Percentiles rank a stretch among this genome's conserved stretches.
These are phyloP conservation scores for Plusia festucae DNA, from an alignment of 2,888 invertebrate species.

Conservation along the genomic window DNA sequence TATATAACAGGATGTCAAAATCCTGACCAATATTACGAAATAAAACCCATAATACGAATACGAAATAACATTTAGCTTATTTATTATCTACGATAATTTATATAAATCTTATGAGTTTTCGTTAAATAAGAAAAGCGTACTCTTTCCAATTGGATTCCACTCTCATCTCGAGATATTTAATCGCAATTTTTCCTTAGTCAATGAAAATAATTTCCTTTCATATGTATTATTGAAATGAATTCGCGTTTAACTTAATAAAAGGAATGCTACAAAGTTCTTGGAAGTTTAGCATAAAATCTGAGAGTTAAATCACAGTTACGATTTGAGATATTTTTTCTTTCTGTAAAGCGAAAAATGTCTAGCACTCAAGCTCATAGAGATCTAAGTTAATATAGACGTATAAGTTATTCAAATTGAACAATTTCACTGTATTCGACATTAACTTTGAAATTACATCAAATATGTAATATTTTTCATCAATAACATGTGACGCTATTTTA, in stretches of 20 bases:
- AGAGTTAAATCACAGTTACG: neutral
- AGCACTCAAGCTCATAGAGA: neutral
- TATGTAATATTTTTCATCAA: neutral
- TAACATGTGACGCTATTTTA: neutral
- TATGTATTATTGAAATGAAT: conserved; percentile 9
- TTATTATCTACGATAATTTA: neutral
- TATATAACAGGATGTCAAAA: neutral
- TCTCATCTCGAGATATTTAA: conserved; percentile 2
- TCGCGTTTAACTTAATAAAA: neutral
- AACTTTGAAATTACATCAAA: neutral
- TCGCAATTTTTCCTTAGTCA: neutral
- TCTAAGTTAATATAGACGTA: neutral
- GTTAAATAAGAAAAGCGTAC: neutral
- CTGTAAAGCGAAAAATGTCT: neutral
- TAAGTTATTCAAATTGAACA: neutral
- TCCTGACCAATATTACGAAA: neutral
- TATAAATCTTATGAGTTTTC: no score
- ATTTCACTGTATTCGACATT: neutral
- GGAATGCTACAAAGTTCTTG: conserved; percentile 5
- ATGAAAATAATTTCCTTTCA: conserved; percentile 1
- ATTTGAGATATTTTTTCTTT: neutral
- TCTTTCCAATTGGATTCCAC: conserved; percentile 11
- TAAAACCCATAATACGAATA: neutral
- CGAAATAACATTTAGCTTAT: no score
- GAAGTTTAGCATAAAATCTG: conserved; percentile 5